Evolutionary conservation across 2,888 invertebrate species (phyloP).

Genomic region (Zaprionus bogoriensis): DNA sequence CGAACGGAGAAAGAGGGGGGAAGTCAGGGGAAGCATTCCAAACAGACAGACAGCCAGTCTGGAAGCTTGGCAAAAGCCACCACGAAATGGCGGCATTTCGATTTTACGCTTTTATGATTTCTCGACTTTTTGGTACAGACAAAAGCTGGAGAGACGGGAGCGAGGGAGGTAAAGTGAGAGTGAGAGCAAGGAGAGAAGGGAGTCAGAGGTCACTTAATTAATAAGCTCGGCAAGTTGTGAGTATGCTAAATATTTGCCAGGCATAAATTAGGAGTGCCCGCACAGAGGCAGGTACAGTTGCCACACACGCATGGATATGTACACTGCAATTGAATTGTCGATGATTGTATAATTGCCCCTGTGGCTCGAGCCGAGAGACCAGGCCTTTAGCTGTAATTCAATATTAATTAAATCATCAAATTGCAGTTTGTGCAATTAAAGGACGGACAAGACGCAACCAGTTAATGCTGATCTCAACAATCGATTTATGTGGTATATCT

Average conservation of each 20-base stretch:
- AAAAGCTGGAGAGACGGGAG: background rate
- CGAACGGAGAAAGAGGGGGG: background rate
- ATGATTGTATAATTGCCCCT: slow-evolving; percentile 63
- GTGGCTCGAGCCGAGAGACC: too few relatives aligned
- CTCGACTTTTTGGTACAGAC: slow-evolving; percentile 59
- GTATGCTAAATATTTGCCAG: slow-evolving; percentile 71
- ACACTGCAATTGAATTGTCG: slow-evolving; percentile 40
- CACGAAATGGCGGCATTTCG: slow-evolving; percentile 74
- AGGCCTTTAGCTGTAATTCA: slow-evolving; percentile 59
- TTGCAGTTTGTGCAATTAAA: slow-evolving; percentile 65
- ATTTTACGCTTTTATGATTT: slow-evolving; percentile 78
- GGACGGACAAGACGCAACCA: slow-evolving; percentile 34
- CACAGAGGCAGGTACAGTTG: slow-evolving; percentile 22
- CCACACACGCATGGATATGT: slow-evolving; percentile 11
- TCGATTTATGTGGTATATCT: slow-evolving; percentile 39
- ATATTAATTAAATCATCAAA: slow-evolving; percentile 75
- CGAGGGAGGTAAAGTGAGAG: background rate
- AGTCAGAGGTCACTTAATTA: slow-evolving; percentile 62
- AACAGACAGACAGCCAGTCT: slow-evolving; percentile 54
- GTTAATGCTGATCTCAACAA: slow-evolving; percentile 66
- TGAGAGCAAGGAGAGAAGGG: slow-evolving; percentile 13
- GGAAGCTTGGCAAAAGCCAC: slow-evolving; percentile 60
- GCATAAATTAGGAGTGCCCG: slow-evolving; percentile 62
- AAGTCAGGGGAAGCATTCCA: slow-evolving; percentile 1
- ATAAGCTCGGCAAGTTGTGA: slow-evolving; percentile 58